Conservation (phyloP, 2,888 invertebrate species). For the Cosmorhoe ocellata region DNA sequence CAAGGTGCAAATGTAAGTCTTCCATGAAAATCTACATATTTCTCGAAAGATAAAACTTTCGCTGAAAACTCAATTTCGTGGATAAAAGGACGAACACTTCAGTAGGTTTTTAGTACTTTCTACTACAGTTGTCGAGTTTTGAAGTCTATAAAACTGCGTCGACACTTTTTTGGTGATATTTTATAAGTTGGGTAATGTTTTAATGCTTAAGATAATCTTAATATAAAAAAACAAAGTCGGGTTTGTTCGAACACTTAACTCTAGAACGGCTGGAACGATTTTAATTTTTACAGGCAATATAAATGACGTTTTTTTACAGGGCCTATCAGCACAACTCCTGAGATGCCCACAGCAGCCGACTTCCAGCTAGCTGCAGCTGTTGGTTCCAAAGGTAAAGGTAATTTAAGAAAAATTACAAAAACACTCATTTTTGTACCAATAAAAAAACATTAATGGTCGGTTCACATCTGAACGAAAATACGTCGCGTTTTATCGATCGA, state of each 20-base stretch:
- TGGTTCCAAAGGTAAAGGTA: constrained; percentile 63
- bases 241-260: too few species aligned
- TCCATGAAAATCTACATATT: constrained; percentile 8
- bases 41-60: constrained; percentile 11
- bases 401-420: too few species aligned
- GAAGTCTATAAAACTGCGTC: constrained; percentile 9
- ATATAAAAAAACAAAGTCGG: too few species aligned
- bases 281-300: too few species aligned
- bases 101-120: constrained; percentile 12
- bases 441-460: too few species aligned
- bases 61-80: constrained; percentile 5
- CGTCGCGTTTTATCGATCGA: too few species aligned
- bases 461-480: too few species aligned
- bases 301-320: constrained; percentile 46
- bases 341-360: constrained; percentile 77
- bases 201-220: too few species aligned
- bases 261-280: too few species aligned
- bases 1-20: neutral
- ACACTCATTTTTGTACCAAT: neutral
- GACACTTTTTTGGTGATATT: constrained; percentile 7
- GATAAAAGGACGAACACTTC: constrained; percentile 9
- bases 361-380: constrained; percentile 75
- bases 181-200: neutral
- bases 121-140: constrained; percentile 12
- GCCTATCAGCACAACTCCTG: constrained; percentile 76